Evolutionary conservation across 2,888 invertebrate genomes (phyloP).

Genomic region (Lampropteryx suffumata): DNA sequence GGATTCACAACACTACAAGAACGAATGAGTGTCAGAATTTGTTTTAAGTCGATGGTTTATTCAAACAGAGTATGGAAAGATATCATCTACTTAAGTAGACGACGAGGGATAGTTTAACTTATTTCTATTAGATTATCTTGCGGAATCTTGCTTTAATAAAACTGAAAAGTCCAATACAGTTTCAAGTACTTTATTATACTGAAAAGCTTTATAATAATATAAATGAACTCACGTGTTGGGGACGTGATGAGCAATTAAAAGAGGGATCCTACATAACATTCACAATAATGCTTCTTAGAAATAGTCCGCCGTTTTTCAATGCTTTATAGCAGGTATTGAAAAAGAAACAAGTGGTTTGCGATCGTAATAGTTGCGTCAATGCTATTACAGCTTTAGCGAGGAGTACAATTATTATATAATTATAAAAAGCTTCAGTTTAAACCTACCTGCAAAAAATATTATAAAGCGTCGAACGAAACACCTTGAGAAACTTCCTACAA

Average conservation of each 20-base stretch:
- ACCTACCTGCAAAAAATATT: slow-evolving; percentile 8
- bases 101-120: too few species aligned
- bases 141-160: too few species aligned
- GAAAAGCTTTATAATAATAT: slow-evolving; percentile 26
- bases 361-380: slow-evolving; percentile 40
- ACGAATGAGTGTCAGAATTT: slow-evolving; percentile 23
- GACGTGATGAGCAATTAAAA: slow-evolving; percentile 52
- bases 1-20: slow-evolving; percentile 10
- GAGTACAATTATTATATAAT: slow-evolving; percentile 37
- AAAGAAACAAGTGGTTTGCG: slow-evolving; percentile 45
- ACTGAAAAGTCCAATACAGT: slow-evolving; percentile 2
- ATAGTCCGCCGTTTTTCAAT: slow-evolving; percentile 35
- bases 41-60: slow-evolving; percentile 33
- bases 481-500: not conserved
- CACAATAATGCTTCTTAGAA: slow-evolving; percentile 41
- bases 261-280: slow-evolving; percentile 44
- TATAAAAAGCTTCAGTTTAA: slow-evolving; percentile 27
- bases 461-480: not conserved
- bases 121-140: too few species aligned
- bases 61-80: slow-evolving; percentile 28
- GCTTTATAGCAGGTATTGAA: slow-evolving; percentile 24
- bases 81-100: not conserved
- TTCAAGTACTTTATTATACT: not conserved
- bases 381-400: slow-evolving; percentile 32
- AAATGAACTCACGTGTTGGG: slow-evolving; percentile 41